Base-by-base conservation (phyloP, 2,797 vertebrate species). In the Cryptoprocta ferox region DNA sequence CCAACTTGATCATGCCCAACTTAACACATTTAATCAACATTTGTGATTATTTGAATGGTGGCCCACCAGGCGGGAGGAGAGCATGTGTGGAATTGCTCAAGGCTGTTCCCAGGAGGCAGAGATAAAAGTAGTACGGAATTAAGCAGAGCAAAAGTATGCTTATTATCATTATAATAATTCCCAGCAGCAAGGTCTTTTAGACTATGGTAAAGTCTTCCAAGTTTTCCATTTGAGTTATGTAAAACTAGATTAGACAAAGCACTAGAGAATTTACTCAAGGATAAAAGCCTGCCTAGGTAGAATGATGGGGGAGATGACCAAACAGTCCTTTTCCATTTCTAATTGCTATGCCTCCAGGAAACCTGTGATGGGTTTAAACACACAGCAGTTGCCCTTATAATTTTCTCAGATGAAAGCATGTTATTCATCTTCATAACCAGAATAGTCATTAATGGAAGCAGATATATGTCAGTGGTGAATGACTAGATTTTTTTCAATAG, bases 81-180 rank as follows among this genome's bases (percentile, higher is more conserved):
- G 10, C 3, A 6, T 28, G 6, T 30, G n/a, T 68, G 42, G 32
- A 71, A n/a, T 71, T 53, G 24, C n/a, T 79, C n/a, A 63, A 88
- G 45, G 30, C 30, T 80, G 0, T 61, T 95, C 71, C 53, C 81
- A 95, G 61, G 70, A 85, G 80, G 45, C 26, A 66, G 11, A 86
- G 66, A 59, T 92, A 53, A 95, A 97, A 92, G 48, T 66, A 91
- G 28, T 66, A 56, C 76, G 84, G 95, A 97, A 94, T 97, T 95
- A 96, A 95, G 11, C 78, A 89, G 26, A 92, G 39, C 14, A 42
- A 79, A 88, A 85, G 32, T 85, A 82, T 76, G 66, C 59, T 85
- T 95, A 91, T 89, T 97, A 92, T 96, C 73, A 91, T 94, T 82
- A 63, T 92, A 94, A 76, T 93, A 96, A 93, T 97, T 96, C 80